These are phyloP conservation scores for Zoanthus solanderi DNA, from an alignment of 92 coral and sea anemone species.

Conservation along the genomic window DNA sequence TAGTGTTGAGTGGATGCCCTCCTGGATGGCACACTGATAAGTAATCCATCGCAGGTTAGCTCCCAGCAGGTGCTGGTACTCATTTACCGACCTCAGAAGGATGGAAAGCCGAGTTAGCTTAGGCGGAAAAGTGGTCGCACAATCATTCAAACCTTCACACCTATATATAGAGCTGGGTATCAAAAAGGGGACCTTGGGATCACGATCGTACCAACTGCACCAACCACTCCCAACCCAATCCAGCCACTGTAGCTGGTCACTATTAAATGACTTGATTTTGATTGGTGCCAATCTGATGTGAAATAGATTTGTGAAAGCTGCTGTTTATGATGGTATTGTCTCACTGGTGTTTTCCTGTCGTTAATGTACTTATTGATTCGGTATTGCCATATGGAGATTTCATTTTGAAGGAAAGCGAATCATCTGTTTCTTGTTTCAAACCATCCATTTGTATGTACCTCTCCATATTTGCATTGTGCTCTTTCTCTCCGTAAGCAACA, in stretches of 20 bases:
- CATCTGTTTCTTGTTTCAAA: constrained; percentile 48
- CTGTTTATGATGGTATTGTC: constrained; percentile 27
- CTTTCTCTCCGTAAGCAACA: background rate
- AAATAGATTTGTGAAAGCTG: background rate
- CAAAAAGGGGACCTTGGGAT: no score
- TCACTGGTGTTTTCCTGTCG: constrained; percentile 55
- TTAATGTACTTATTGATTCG: constrained; percentile 37
- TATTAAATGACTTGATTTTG: background rate
- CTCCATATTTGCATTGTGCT: constrained; percentile 59
- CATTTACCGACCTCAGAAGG: no score
- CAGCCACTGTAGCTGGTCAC: background rate
- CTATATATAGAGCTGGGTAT: no score
- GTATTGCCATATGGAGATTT: constrained; percentile 35
- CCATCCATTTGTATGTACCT: constrained; percentile 27
- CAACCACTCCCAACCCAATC: no score
- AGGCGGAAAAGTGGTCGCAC: no score
- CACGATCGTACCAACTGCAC: no score
- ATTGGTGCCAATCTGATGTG: constrained; percentile 14
- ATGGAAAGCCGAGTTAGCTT: no score
- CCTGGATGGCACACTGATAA: no score
- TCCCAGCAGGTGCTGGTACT: no score
- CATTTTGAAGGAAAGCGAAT: constrained; percentile 51
- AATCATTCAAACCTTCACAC: no score
- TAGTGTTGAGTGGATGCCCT: no score
- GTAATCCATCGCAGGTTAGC: no score